Evolutionary conservation across 2,797 vertebrate species (phyloP), one percentile per base, ranked within the genome.

Genomic region (Tokudaia muenninki): DNA sequence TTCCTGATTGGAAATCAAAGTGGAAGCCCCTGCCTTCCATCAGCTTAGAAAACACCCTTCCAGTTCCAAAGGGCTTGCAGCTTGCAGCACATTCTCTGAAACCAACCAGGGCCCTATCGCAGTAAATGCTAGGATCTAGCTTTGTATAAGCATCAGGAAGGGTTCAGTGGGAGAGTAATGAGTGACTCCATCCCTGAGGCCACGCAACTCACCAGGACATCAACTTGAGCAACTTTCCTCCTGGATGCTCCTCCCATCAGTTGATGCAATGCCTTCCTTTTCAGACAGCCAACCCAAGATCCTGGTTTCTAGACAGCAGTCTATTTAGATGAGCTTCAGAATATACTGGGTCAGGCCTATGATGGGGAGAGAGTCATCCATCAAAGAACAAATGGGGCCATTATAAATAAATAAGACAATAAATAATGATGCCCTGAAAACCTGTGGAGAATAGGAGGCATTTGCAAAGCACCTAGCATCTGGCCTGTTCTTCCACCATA

Each of bases 1-100:
- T 92, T 91, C 80, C 74, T 81, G 0, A 84, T 72, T 91, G 79
- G 31, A 92, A 87, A 93, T 70, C 8, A 47, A 59, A 95, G 63
- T 55, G 19, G 9, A 24, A 95, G 24, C 72, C 26, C 47, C n/a
- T 79, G 50, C 6, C 50, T 90, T 67, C 63, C 74, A 90, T 26
- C 21, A 74, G 41, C 78, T 78, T 55, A 72, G 41, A 89, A 82
- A 82, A 26, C 44, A 61, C 2, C 41, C 9, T 17, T 78, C 34
- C 1, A 57, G 59, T 70, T 17, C 21, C 37, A 55, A 57, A 78
- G 79, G 34, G 44, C 65, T 37, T 74, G 19, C 31, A 52, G 13
- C 26, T 89, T 93, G 29, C 37, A 72, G 67, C n/a, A 44, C 5
- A 44, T 37, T 94, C 52, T 93, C 59, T 82, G 74, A 77, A 41